A percentile compares a stretch with the other conserved stretches of the same genome.
Evolutionary conservation across 2,888 invertebrate species (phyloP).

Genomic region (Noctua janthina): DNA sequence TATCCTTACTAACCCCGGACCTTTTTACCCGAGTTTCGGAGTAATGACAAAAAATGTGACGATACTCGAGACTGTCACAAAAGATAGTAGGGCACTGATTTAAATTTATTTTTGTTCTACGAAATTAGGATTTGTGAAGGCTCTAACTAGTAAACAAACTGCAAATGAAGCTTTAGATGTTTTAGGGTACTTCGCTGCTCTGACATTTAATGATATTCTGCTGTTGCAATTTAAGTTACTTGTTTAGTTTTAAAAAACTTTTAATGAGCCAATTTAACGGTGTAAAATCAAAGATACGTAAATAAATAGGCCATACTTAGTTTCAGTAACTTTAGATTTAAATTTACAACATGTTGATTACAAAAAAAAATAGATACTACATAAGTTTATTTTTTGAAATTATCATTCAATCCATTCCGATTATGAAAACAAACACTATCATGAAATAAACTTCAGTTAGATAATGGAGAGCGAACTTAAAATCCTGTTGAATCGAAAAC

Average conservation of each 20-base stretch:
- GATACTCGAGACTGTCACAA: slow-evolving; percentile 28
- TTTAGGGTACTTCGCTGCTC: background rate
- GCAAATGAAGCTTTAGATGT: slow-evolving; percentile 7
- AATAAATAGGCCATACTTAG: background rate
- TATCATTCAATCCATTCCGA: background rate
- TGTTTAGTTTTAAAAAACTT: slow-evolving; percentile 1
- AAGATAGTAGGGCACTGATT: slow-evolving; percentile 23
- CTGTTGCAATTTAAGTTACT: slow-evolving; percentile 4
- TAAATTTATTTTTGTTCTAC: slow-evolving; percentile 23
- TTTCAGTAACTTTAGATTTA: background rate
- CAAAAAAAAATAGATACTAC: background rate
- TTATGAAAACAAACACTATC: background rate
- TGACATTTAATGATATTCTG: slow-evolving; percentile 2
- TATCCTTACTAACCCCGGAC: slow-evolving; percentile 45
- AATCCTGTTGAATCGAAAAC: background rate
- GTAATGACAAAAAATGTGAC: slow-evolving; percentile 60
- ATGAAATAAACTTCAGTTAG: background rate
- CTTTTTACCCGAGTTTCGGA: slow-evolving; percentile 44
- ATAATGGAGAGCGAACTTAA: background rate
- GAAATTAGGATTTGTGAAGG: slow-evolving; percentile 6
- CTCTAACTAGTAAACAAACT: slow-evolving; percentile 23
- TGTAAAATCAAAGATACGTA: background rate
- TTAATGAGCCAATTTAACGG: background rate
- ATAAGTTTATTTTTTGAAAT: background rate
- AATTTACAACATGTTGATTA: background rate